A percentile compares a stretch with the other conserved stretches of the same genome.
Evolutionary conservation across 2,888 invertebrate genomes (phyloP).

Genomic region (Aelia acuminata): DNA sequence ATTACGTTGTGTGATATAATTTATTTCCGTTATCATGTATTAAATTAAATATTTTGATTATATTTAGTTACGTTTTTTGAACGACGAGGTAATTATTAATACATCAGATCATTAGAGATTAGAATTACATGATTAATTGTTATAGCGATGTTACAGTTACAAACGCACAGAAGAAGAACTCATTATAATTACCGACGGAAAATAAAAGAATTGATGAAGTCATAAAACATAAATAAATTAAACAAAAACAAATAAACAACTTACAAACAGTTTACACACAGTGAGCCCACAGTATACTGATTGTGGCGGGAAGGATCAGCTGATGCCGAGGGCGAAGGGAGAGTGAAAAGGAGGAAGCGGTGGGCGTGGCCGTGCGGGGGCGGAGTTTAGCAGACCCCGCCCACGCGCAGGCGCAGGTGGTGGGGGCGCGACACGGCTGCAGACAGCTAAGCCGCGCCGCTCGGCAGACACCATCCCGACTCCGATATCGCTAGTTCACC

Average conservation of each 20-base stretch:
- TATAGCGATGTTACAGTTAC: neutral
- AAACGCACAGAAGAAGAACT: neutral
- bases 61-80: neutral
- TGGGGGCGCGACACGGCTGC: constrained; percentile 58
- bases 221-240: constrained; percentile 12
- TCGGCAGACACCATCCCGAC: constrained; percentile 22
- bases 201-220: neutral
- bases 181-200: neutral
- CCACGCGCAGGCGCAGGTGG: constrained; percentile 63
- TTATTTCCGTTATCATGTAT: neutral
- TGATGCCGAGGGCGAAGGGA: constrained; percentile 44
- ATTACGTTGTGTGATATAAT: too few relatives aligned
- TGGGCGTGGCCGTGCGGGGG: constrained; percentile 43
- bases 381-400: constrained; percentile 57
- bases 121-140: neutral
- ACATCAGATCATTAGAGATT: too few relatives aligned
- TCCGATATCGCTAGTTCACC: constrained; percentile 24
- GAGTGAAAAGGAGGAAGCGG: constrained; percentile 56
- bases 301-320: constrained; percentile 46
- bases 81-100: too few relatives aligned
- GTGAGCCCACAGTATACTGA: constrained; percentile 32
- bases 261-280: constrained; percentile 44
- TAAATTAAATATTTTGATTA: neutral
- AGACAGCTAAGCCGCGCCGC: constrained; percentile 57
- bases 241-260: constrained; percentile 32